Percentiles rank a stretch among this genome's conserved stretches.
Evolutionary conservation across 2,113 vertebrate species (phyloP).

Genomic region (Corythoichthys haematopterus): DNA sequence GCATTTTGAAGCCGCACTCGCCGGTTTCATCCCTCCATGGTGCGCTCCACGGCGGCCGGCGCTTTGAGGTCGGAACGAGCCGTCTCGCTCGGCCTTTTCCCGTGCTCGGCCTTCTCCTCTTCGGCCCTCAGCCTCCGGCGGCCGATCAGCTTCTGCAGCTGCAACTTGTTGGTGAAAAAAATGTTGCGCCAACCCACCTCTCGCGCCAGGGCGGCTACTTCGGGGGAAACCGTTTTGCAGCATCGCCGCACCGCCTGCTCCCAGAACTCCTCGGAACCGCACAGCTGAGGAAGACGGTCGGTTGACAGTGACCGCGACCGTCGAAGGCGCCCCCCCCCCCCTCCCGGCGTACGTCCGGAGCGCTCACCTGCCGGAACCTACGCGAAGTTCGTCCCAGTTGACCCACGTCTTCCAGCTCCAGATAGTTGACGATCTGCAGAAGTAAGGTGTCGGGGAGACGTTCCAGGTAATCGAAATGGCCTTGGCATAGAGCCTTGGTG

Average conservation of each 20-base stretch:
- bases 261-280: slow-evolving; percentile 74
- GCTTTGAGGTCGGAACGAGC: slow-evolving; percentile 4
- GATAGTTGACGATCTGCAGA: slow-evolving; percentile 73
- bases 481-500: slow-evolving; percentile 72
- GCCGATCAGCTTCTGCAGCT: slow-evolving; percentile 75
- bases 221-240: slow-evolving; percentile 64
- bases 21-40: slow-evolving; percentile 1
- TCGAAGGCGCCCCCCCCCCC: no score
- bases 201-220: slow-evolving; percentile 67
- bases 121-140: slow-evolving; percentile 51
- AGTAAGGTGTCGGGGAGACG: slow-evolving; percentile 75
- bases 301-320: no score
- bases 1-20: no score
- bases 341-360: background rate
- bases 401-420: slow-evolving; percentile 79
- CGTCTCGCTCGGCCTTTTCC: slow-evolving; percentile 5
- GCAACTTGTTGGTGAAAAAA: slow-evolving; percentile 78
- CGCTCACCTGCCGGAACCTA: slow-evolving; percentile 72
- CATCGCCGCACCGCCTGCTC: slow-evolving; percentile 64
- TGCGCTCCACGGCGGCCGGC: background rate
- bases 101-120: slow-evolving; percentile 8
- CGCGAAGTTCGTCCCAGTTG: slow-evolving; percentile 74
- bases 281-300: slow-evolving; percentile 53
- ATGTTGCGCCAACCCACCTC: slow-evolving; percentile 76
- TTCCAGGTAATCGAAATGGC: slow-evolving; percentile 78